phyloP scores from a whole-genome alignment of 2,888 invertebrate genomes.

The Periphyllus acericola region DNA sequence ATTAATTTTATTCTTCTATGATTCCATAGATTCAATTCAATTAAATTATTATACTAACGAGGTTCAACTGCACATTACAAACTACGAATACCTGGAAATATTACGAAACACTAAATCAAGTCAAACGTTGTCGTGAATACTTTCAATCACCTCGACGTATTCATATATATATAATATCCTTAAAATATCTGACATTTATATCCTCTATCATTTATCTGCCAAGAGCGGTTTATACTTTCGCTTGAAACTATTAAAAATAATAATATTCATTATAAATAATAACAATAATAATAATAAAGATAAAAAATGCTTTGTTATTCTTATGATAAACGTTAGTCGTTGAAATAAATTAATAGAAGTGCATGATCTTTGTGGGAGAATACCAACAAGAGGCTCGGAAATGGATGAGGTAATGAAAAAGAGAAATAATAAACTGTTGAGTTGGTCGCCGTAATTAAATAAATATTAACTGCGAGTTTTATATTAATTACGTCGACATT shows the following conservation, averaged over 20 bases:
- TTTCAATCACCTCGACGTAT: neutral
- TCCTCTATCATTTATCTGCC: neutral
- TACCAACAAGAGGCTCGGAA: conserved; percentile 20
- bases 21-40: neutral
- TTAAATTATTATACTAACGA: neutral
- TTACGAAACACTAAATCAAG: neutral
- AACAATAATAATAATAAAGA: neutral
- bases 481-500: conserved; percentile 51
- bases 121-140: neutral
- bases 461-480: conserved; percentile 49
- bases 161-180: neutral
- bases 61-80: neutral
- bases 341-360: conserved; percentile 48
- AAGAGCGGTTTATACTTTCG: neutral
- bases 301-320: conserved; percentile 13
- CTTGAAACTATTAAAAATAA: neutral
- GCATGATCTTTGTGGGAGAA: conserved; percentile 31
- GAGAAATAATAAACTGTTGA: conserved; percentile 52
- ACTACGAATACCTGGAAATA: neutral
- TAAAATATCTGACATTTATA: neutral
- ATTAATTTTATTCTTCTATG: too few relatives aligned
- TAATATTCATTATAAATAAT: neutral
- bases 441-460: conserved; percentile 50
- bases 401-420: conserved; percentile 32
- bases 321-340: conserved; percentile 29